Conservation (phyloP, 2,113 vertebrate species). For the Antennarius striatus region DNA sequence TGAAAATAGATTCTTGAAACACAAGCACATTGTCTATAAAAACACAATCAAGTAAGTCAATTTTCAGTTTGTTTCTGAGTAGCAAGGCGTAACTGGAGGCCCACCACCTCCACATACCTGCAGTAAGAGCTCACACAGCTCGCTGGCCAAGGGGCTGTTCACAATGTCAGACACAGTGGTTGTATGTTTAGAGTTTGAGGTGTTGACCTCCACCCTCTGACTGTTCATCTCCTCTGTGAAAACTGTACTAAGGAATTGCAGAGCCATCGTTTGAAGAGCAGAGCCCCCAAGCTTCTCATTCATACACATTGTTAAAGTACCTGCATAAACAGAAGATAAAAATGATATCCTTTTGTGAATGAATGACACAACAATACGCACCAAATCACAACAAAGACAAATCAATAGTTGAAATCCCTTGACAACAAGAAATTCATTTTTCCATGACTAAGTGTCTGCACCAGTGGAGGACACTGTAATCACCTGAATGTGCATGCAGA, state of each 20-base stretch:
- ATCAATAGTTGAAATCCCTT: conserved; percentile 26
- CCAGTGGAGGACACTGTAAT: conserved; percentile 30
- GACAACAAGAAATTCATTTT: conserved; percentile 37
- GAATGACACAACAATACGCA: conserved; percentile 28
- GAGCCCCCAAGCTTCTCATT: conserved; percentile 62
- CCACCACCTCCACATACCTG: conserved; percentile 77
- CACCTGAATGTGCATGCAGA: conserved; percentile 36
- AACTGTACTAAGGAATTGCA: conserved; percentile 87
- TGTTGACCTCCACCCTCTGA: conserved; percentile 42
- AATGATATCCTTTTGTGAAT: conserved; percentile 25
- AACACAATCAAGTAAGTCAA: background rate
- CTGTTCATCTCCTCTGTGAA: conserved; percentile 85
- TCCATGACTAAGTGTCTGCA: conserved; percentile 32
- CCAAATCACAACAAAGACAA: conserved; percentile 10
- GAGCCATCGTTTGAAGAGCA: conserved; percentile 75
- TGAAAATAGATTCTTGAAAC: background rate
- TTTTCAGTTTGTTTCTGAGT: too few relatives aligned
- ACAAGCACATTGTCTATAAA: background rate
- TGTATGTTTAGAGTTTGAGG: conserved; percentile 1
- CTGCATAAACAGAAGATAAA: conserved; percentile 68
- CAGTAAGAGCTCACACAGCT: conserved; percentile 85
- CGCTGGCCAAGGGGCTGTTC: conserved; percentile 70
- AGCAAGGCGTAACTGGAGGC: too few relatives aligned
- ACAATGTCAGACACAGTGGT: conserved; percentile 76
- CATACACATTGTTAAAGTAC: conserved; percentile 82